phyloP scores from a whole-genome alignment of 2,888 invertebrate species.

The Epinotia demarniana region DNA sequence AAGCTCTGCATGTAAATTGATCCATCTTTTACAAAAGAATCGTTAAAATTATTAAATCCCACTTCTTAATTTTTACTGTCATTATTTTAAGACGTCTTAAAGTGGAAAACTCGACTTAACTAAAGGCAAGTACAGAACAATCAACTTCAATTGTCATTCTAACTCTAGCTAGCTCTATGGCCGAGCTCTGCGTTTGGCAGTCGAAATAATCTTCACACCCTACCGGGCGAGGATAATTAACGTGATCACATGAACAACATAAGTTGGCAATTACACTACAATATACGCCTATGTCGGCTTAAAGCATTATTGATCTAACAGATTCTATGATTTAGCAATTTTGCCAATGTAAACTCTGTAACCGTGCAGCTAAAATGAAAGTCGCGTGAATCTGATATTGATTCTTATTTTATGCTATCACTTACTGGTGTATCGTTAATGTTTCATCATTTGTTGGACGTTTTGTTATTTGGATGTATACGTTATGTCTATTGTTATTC shows the following conservation, averaged over 20 bases:
- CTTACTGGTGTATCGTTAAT: conserved; percentile 10
- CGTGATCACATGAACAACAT: conserved; percentile 72
- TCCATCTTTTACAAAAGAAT: too few species aligned
- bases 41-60: too few species aligned
- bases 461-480: not conserved
- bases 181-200: conserved; percentile 70
- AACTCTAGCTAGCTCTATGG: conserved; percentile 29
- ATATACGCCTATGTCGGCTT: conserved; percentile 61
- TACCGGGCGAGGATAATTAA: conserved; percentile 70
- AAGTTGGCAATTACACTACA: conserved; percentile 76
- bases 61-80: too few species aligned
- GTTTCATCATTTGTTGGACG: conserved; percentile 11
- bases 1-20: too few species aligned
- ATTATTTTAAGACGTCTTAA: too few species aligned
- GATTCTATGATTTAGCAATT: conserved; percentile 31
- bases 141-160: conserved; percentile 1
- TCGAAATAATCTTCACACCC: conserved; percentile 75
- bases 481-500: not conserved
- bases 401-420: conserved; percentile 26
- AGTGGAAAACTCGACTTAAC: too few species aligned
- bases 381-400: not conserved
- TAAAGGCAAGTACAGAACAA: not conserved
- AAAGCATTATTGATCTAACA: conserved; percentile 57
- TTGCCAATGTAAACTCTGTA: not conserved
- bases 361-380: not conserved